Evolutionary conservation across 2,113 vertebrate species (phyloP).

Genomic region (Anoplopoma fimbria): DNA sequence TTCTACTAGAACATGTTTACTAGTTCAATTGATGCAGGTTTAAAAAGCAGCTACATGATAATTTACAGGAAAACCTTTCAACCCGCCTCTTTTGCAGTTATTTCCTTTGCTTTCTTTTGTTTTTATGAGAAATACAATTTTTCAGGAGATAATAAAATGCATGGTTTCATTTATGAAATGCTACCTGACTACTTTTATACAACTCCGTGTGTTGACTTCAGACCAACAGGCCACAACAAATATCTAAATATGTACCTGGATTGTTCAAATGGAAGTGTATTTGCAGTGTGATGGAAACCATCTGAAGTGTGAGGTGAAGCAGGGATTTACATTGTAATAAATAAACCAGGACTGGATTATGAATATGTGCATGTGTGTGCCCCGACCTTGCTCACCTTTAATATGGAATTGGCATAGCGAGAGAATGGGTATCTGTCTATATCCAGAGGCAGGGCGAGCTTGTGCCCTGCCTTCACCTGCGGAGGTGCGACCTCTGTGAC

Average conservation of each 20-base stretch:
- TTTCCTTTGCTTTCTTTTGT: too few relatives aligned
- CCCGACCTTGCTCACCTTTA: constrained; percentile 82
- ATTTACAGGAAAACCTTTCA: too few relatives aligned
- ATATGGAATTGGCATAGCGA: constrained; percentile 83
- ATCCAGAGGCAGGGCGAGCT: constrained; percentile 81
- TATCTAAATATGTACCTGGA: background rate
- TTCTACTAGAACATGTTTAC: too few relatives aligned
- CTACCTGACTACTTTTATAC: background rate
- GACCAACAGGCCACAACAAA: background rate
- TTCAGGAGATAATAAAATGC: too few relatives aligned
- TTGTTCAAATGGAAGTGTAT: background rate
- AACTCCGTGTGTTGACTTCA: background rate
- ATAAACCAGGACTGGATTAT: background rate
- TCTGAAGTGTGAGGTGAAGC: background rate
- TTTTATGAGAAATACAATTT: too few relatives aligned
- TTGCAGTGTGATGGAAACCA: background rate
- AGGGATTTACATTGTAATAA: background rate
- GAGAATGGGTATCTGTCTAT: constrained; percentile 89
- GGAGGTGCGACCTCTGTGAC: constrained; percentile 86
- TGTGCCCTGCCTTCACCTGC: constrained; percentile 85
- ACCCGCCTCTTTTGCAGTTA: too few relatives aligned
- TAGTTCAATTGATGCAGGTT: too few relatives aligned
- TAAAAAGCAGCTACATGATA: too few relatives aligned
- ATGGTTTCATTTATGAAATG: too few relatives aligned
- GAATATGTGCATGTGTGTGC: background rate